Evolutionary conservation across 2,113 vertebrate species (phyloP), one percentile per base, ranked within the genome.

Genomic region (Urocolius indicus): DNA sequence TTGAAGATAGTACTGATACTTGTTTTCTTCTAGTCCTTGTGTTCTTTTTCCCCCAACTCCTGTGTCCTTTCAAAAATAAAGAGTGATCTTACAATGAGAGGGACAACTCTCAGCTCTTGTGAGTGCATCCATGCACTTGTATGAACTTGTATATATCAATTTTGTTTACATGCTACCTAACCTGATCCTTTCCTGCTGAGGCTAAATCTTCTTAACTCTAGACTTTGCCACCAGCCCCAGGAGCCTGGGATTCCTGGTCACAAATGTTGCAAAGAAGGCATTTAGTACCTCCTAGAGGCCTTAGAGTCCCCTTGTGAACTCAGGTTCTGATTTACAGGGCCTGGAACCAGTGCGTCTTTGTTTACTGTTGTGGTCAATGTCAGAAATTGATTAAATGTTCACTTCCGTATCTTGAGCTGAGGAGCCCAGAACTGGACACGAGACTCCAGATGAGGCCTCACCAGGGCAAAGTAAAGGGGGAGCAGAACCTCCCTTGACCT

Each of bases 301-400:
- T 10, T 51, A 0, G 1, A 63, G 10, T 26, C 22, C 51, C 15
- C 16, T 22, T 0, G 0, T 32, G 59, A 63, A 9, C 21, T 95
- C 17, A 16, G 61, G 46, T 32, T 78, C 43, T 72, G 49, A 27
- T 65, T 65, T 51, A 8, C 36, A 38, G 55, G 84, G 34, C 43
- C 41, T 65, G 59, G 59, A 34, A 73, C 8, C 34, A 63, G 10
- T 23, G 16, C 41, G 15, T 67, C 26, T 66, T 34, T 65, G 14
- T 54, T 66, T 23, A 5, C 32, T 57, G 19, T 38, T 52, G 38
- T 3, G 10, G n/a, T 14, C 45, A 30, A 6, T 62, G 22, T 57
- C 32, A 71, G 51, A 84, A 77, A 62, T 57, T 1, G 6, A 19
- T 74, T 36, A 16, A 57, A 16, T 45, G 4, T 32, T 52, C 12